phyloP scores from a whole-genome alignment of 2,113 vertebrate genomes.

The Bungarus multicinctus region DNA sequence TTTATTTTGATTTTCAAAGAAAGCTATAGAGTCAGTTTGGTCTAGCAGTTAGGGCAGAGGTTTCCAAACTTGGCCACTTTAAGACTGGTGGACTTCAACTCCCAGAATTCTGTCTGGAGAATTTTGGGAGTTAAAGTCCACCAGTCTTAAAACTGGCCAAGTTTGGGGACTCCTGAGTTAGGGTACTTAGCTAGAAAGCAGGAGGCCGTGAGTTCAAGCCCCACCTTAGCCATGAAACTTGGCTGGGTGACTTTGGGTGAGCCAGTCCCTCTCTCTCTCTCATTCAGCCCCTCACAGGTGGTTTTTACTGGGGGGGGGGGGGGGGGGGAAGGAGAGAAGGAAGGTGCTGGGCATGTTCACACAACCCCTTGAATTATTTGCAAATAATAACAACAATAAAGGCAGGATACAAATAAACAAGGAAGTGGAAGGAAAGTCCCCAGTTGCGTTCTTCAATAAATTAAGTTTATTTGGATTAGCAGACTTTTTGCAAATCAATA shows the following conservation, averaged over 20 bases:
- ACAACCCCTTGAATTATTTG: not conserved
- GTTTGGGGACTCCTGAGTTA: not conserved
- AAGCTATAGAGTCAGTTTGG: not conserved
- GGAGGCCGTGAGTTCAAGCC: too few species aligned
- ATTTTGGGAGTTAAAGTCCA: too few species aligned
- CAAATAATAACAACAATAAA: not conserved
- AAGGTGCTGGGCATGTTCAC: not conserved
- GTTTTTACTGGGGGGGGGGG: not conserved
- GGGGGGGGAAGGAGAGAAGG: not conserved
- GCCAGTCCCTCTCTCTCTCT: not conserved
- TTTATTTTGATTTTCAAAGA: not conserved
- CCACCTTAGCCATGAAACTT: not conserved
- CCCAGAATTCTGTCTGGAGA: too few species aligned
- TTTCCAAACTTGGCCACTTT: too few species aligned
- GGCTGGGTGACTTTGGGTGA: not conserved
- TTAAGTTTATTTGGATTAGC: slow-evolving; percentile 77
- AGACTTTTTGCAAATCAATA: slow-evolving; percentile 69
- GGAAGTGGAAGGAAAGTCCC: not conserved
- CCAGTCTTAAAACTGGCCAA: too few species aligned
- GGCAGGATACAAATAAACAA: not conserved
- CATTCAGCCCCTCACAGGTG: not conserved
- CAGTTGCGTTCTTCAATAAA: slow-evolving; percentile 66
- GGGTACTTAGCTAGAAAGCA: not conserved
- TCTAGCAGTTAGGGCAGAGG: not conserved
- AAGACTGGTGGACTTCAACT: too few species aligned